phyloP scores from a whole-genome alignment of 2,888 invertebrate species.

The Eumacrocentrus americanus region DNA sequence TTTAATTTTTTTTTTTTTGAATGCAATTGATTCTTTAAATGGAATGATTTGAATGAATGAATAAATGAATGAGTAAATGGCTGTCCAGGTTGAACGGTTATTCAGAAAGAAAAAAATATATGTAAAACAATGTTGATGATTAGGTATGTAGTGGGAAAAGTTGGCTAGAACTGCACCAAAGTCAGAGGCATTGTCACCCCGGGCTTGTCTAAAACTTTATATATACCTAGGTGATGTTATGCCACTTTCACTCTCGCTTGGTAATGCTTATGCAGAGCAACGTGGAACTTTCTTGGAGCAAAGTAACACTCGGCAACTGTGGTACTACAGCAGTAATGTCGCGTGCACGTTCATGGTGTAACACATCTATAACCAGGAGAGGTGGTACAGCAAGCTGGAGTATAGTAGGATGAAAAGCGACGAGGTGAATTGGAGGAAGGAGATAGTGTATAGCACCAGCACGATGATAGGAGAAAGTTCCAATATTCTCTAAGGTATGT shows the following conservation, averaged over 20 bases:
- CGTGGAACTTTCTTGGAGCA: constrained; percentile 55
- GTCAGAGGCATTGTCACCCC: constrained; percentile 8
- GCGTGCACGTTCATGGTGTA: background rate
- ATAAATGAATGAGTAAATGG: too few relatives aligned
- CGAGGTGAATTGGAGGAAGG: background rate
- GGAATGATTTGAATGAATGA: too few relatives aligned
- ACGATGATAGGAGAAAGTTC: constrained; percentile 2
- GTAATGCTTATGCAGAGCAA: constrained; percentile 59
- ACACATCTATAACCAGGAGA: too few relatives aligned
- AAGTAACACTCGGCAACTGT: constrained; percentile 39
- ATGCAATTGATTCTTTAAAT: constrained; percentile 6
- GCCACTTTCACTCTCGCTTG: constrained; percentile 57
- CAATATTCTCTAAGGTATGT: constrained; percentile 29
- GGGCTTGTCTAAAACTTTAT: constrained; percentile 37
- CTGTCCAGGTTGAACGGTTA: too few relatives aligned
- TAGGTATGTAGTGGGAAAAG: too few relatives aligned
- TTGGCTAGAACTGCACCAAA: too few relatives aligned
- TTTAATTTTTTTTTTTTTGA: too few relatives aligned
- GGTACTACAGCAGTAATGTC: constrained; percentile 18
- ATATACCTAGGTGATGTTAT: constrained; percentile 40
- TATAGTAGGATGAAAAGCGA: too few relatives aligned
- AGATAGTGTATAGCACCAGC: background rate
- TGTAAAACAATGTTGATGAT: too few relatives aligned
- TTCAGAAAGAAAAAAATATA: too few relatives aligned
- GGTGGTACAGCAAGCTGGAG: too few relatives aligned